Percentiles rank a stretch among this genome's conserved stretches.
Conservation (phyloP, 1,140 invertebrate species). For the Vanessa tameamea region DNA sequence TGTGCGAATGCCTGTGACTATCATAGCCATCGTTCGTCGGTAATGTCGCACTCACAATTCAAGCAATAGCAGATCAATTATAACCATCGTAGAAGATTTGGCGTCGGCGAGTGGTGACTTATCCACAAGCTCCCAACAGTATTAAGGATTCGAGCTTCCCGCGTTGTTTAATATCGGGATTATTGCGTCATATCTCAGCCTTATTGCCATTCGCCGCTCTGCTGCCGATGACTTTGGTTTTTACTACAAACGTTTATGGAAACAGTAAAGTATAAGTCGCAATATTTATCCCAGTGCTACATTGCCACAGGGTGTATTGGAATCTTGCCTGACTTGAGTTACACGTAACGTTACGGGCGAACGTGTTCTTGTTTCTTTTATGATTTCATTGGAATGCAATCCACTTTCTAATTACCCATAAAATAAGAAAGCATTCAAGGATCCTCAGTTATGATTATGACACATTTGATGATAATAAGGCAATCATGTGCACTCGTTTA, state of each 20-base stretch:
- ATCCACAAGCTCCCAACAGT: constrained; percentile 5
- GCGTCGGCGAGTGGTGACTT: background rate
- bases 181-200: constrained; percentile 43
- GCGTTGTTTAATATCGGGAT: constrained; percentile 42
- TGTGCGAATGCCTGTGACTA: too few relatives aligned
- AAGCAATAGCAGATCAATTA: too few relatives aligned
- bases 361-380: background rate
- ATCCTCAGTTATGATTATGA: too few relatives aligned
- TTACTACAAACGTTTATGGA: constrained; percentile 20
- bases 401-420: too few relatives aligned
- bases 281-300: constrained; percentile 6
- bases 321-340: constrained; percentile 20
- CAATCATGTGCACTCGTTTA: too few relatives aligned
- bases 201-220: constrained; percentile 23
- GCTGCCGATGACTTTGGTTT: constrained; percentile 31
- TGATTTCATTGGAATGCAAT: background rate
- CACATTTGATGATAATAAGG: too few relatives aligned
- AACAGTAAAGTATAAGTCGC: constrained; percentile 19
- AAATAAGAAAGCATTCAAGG: too few relatives aligned
- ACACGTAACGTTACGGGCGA: background rate
- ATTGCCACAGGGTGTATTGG: constrained; percentile 6
- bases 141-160: constrained; percentile 6
- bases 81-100: too few relatives aligned
- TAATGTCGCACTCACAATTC: too few relatives aligned
- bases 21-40: too few relatives aligned